These are phyloP conservation scores for Dolomedes plantarius DNA, from an alignment of 2,888 invertebrate genomes.

Conservation along the genomic window DNA sequence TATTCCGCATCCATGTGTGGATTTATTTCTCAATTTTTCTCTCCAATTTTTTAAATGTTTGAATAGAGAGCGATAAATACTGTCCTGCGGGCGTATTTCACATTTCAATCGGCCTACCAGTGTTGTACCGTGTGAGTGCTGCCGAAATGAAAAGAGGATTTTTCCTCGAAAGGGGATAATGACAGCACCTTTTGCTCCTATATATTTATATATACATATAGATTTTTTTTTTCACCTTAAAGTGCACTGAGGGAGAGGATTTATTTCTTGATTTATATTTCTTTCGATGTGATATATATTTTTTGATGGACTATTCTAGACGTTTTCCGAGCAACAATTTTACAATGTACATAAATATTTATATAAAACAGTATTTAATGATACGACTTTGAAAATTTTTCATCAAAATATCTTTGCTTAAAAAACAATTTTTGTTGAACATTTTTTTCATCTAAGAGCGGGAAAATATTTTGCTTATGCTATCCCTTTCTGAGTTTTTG, in stretches of 20 bases:
- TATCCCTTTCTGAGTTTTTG: no score
- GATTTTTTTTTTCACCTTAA: not conserved
- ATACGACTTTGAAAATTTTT: no score
- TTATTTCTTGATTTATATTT: no score
- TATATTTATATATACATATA: not conserved
- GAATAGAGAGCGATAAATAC: conserved; percentile 30
- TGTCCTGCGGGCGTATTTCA: conserved; percentile 14
- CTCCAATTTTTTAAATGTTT: conserved; percentile 12
- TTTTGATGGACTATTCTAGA: no score
- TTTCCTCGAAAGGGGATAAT: not conserved
- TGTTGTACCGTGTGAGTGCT: not conserved
- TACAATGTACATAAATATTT: no score
- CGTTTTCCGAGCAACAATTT: no score
- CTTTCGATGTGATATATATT: no score
- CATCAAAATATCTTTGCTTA: no score
- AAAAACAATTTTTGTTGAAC: no score
- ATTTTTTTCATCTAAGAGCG: no score
- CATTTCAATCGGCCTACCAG: not conserved
- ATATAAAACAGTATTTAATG: no score
- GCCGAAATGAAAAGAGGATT: not conserved
- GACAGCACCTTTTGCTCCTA: not conserved
- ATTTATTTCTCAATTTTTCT: conserved; percentile 27
- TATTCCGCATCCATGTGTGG: conserved; percentile 43
- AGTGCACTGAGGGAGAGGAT: not conserved
- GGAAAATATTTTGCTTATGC: no score